Base-by-base conservation (phyloP, 30 jellyfish, hydroid and myxozoan genomes). In the Aurelia sp. region DNA sequence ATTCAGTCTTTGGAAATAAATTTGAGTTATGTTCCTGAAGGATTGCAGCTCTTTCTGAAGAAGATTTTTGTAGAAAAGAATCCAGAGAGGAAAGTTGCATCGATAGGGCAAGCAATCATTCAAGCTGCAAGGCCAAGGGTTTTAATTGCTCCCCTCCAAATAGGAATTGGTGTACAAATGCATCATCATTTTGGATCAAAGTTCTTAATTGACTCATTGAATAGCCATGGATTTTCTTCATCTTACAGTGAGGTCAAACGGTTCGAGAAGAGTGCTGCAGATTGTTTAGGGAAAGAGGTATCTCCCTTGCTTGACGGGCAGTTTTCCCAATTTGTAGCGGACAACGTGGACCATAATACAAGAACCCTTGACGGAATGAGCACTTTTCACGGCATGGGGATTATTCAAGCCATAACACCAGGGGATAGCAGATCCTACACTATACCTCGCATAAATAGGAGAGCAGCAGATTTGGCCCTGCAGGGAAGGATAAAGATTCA, bases 351-450 rank as follows among this genome's bases (percentile, higher is more conserved):
- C 78, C 96, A 86, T 47, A 67, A 76, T 68, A 31, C 51, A 17
- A 40, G 96, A 22, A 75, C 96, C 24, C 74, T 84, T 3, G 94
- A 84, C 69, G 90, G 94, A 64, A 72, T 27, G 64, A 40, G 44
- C 67, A 84, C 90, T 13, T 62, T 84, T 73, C 90, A 84, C 44
- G 83, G 94, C 51, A 84, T 84, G 94, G 90, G 94, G 41, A 59
- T 84, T 65, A 18, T 84, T 22, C 82, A 27, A 30, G 70, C 94
- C 8, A 27, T 47, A 31, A 84, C 75, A 62, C 79, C 88, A 21
- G 74, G 48, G 0, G 53, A 48, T 0, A 74, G 53, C 53, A 13
- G 17, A 16, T 48, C 20, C 48, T 51, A 48, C 86, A 38, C 55
- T 4, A 57, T 74, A 51, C 86, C 86, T 74, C 86, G 74, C 72